Conservation (phyloP, 2,888 invertebrate genomes). For the Molorchus minor region DNA sequence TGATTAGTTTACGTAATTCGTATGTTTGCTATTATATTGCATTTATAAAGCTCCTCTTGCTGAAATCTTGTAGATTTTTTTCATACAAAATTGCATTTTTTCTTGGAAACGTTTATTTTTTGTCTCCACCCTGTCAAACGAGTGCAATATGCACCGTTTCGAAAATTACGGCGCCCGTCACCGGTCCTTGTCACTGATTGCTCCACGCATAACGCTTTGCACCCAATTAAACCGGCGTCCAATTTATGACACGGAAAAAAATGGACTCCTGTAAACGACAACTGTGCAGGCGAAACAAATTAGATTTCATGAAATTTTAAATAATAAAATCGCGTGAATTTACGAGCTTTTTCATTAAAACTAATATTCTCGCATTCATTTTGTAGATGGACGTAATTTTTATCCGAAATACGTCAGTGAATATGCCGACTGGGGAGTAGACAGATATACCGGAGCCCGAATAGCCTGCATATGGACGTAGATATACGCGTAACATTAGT, state of each 20-base stretch:
- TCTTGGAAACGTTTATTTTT: no score
- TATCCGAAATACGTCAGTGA: conserved; percentile 19
- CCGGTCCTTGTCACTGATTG: background rate
- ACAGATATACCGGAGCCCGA: background rate
- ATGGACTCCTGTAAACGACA: background rate
- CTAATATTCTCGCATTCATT: conserved; percentile 26
- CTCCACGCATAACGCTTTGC: background rate
- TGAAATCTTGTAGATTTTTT: no score
- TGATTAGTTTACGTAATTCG: no score
- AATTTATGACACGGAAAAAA: background rate
- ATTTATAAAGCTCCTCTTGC: no score
- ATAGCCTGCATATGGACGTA: no score
- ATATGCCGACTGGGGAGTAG: conserved; percentile 26
- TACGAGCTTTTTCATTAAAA: conserved; percentile 18
- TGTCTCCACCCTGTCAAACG: no score
- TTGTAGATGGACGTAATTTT: conserved; percentile 19
- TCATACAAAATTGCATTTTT: no score
- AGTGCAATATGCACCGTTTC: no score
- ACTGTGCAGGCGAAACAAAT: conserved; percentile 11
- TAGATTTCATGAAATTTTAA: conserved; percentile 9
- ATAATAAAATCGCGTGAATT: conserved; percentile 17
- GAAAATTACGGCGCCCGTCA: no score
- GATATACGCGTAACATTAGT: no score
- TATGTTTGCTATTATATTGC: no score
- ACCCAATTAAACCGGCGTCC: background rate